These are phyloP conservation scores for Philhelius pedissequus DNA, from an alignment of 2,888 invertebrate species.

Conservation along the genomic window DNA sequence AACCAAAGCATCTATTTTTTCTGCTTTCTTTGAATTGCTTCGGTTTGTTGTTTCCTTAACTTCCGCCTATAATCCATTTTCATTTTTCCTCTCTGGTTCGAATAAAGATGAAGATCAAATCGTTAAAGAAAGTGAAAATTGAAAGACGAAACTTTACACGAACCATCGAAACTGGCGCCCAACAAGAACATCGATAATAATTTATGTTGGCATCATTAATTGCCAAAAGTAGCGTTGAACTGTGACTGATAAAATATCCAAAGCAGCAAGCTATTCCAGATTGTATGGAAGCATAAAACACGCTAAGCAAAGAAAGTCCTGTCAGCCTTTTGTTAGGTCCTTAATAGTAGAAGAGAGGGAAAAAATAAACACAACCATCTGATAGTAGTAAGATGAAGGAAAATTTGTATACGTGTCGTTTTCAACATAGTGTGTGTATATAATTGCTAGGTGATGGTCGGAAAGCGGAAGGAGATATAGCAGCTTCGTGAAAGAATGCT, in stretches of 20 bases:
- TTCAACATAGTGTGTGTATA: conserved; percentile 2
- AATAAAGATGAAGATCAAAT: conserved; percentile 1
- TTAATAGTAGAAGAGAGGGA: not conserved
- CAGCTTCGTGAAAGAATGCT: conserved; percentile 18
- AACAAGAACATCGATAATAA: conserved; percentile 64
- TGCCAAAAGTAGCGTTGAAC: conserved; percentile 40
- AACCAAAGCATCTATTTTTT: not conserved
- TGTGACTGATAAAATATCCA: not conserved
- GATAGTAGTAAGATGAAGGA: conserved; percentile 24
- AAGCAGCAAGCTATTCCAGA: not conserved
- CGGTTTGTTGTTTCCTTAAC: not conserved
- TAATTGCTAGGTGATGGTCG: not conserved
- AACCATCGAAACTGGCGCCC: conserved; percentile 34
- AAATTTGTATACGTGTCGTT: conserved; percentile 22
- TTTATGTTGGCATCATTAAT: conserved; percentile 66
- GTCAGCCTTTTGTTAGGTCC: conserved; percentile 27
- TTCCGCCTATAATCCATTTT: conserved; percentile 8
- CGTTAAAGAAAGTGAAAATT: conserved; percentile 22
- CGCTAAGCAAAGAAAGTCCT: not conserved
- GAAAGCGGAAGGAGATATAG: not conserved
- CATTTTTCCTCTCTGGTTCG: not conserved
- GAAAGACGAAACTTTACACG: conserved; percentile 11
- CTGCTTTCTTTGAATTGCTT: not conserved
- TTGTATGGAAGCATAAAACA: not conserved
- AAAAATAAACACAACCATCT: not conserved